phyloP scores from a whole-genome alignment of 2,113 vertebrate species.

The Chinchilla lanigera region DNA sequence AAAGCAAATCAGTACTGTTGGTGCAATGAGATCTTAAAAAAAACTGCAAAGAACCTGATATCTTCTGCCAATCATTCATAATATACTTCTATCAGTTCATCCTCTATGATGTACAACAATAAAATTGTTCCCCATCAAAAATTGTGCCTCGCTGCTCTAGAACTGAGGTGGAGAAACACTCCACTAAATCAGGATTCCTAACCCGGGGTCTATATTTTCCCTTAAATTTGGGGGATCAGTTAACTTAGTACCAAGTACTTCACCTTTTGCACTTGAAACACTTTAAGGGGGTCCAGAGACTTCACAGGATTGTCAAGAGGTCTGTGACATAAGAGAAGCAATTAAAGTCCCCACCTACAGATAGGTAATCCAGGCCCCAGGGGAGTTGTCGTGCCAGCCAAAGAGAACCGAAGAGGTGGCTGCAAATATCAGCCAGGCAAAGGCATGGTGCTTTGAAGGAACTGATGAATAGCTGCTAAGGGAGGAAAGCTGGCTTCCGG shows the following conservation, averaged over 20 bases:
- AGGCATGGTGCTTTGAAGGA: neutral
- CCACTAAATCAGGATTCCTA: neutral
- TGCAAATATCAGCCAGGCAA: neutral
- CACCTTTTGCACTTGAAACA: constrained; percentile 18
- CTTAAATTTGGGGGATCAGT: neutral
- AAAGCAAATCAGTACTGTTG: neutral
- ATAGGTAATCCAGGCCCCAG: neutral
- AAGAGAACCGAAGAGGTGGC: neutral
- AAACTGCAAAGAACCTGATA: neutral
- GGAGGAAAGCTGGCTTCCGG: neutral
- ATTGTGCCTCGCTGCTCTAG: neutral
- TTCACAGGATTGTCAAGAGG: neutral
- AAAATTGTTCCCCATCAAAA: constrained; percentile 17
- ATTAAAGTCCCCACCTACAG: neutral
- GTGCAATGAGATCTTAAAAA: neutral
- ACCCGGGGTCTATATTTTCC: neutral
- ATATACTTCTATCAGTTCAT: neutral
- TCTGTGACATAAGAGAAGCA: neutral
- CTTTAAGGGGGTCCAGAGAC: neutral
- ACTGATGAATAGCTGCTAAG: neutral
- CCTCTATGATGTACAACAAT: neutral
- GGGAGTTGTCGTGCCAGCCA: neutral
- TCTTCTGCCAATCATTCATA: constrained; percentile 4
- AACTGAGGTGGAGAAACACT: neutral
- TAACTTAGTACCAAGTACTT: neutral